Evolutionary conservation across 2,888 invertebrate species (phyloP).

Genomic region (Morpho achilles): DNA sequence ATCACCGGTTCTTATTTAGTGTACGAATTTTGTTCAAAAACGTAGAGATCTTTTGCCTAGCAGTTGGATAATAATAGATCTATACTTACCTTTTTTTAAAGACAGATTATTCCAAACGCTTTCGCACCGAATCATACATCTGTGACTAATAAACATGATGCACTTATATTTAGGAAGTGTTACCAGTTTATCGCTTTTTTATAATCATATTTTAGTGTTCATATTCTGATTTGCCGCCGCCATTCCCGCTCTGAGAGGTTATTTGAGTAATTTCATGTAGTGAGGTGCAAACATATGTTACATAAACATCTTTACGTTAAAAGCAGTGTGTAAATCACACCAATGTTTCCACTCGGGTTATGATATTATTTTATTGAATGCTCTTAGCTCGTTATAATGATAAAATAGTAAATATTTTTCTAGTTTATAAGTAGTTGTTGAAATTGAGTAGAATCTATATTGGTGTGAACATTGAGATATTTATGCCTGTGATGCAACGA

Average conservation of each 20-base stretch:
- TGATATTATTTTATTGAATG: constrained; percentile 1
- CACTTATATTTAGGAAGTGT: constrained; percentile 60
- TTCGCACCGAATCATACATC: constrained; percentile 37
- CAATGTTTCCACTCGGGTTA: constrained; percentile 1
- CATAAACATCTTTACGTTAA: constrained; percentile 35
- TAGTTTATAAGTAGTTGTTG: no score
- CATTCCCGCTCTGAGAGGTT: constrained; percentile 29
- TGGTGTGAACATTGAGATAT: no score
- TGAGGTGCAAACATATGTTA: constrained; percentile 31
- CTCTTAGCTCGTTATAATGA: neutral
- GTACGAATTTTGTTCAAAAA: no score
- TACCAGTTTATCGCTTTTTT: constrained; percentile 65
- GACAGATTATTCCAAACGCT: constrained; percentile 25
- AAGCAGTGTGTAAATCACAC: constrained; percentile 39
- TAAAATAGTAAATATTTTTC: no score
- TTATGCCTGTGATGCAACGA: no score
- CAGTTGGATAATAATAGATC: no score
- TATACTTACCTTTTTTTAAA: no score
- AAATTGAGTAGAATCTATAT: no score
- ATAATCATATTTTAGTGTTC: constrained; percentile 62
- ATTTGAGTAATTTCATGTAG: constrained; percentile 52
- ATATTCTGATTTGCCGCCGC: constrained; percentile 46
- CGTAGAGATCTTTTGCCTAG: no score
- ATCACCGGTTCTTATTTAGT: no score
- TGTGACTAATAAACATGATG: constrained; percentile 69